Conservation (phyloP, 2,113 vertebrate species). For the Pteruthius melanotis region DNA sequence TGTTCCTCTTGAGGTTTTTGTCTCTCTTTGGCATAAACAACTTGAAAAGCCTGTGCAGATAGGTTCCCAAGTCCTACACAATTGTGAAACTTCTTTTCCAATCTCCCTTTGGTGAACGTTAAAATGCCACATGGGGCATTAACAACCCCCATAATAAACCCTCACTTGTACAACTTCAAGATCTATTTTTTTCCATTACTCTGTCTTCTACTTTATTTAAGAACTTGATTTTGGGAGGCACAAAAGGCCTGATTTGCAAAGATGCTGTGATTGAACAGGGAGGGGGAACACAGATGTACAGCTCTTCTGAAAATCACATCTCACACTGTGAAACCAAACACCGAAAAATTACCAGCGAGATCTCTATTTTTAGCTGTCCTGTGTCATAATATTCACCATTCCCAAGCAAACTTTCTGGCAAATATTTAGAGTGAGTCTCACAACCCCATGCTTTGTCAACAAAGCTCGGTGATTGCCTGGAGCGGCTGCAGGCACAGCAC, state of each 20-base stretch:
- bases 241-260: conserved; percentile 15
- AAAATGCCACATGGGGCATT: neutral
- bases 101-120: neutral
- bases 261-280: neutral
- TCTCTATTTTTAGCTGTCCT: neutral
- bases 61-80: neutral
- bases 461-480: neutral
- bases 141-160: neutral
- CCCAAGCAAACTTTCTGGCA: neutral
- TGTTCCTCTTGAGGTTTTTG: neutral
- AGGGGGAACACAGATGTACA: neutral
- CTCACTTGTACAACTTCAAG: neutral
- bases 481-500: neutral
- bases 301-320: neutral
- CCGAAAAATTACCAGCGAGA: neutral
- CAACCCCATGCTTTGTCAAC: neutral
- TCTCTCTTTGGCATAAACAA: neutral
- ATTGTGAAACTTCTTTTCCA: neutral
- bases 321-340: neutral
- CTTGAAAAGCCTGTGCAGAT: neutral
- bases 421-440: neutral
- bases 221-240: neutral
- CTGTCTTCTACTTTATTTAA: neutral
- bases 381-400: neutral
- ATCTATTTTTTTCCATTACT: neutral